Conservation (phyloP, 1,140 invertebrate species). For the Chrysoperla carnea region DNA sequence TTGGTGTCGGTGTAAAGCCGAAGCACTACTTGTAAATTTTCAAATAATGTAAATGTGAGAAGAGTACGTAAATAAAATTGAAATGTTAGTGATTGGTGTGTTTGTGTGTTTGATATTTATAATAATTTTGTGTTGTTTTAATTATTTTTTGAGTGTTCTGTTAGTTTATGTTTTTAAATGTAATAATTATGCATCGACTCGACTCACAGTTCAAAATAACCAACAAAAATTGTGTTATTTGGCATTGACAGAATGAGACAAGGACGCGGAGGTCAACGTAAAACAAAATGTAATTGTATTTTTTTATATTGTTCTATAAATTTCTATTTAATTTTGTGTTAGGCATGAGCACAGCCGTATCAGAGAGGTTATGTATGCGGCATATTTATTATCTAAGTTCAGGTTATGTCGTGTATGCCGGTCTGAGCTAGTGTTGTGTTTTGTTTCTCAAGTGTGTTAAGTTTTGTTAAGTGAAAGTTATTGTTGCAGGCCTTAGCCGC, state of each 20-base stretch:
- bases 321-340: background rate
- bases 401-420: background rate
- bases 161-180: constrained; percentile 11
- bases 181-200: constrained; percentile 9
- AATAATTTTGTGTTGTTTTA: constrained; percentile 1
- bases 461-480: constrained; percentile 3
- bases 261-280: constrained; percentile 28
- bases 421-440: background rate
- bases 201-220: constrained; percentile 15
- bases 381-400: background rate
- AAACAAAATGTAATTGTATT: constrained; percentile 27
- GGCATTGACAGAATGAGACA: constrained; percentile 27
- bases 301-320: constrained; percentile 1
- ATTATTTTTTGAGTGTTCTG: constrained; percentile 4
- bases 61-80: constrained; percentile 7
- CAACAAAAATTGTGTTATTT: constrained; percentile 15
- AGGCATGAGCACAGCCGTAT: constrained; percentile 1
- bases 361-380: constrained; percentile 3
- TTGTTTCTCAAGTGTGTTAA: background rate
- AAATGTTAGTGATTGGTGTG: constrained; percentile 8
- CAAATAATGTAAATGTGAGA: constrained; percentile 10
- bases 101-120: constrained; percentile 5
- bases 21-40: too few relatives aligned
- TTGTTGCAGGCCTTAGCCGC: constrained; percentile 40
- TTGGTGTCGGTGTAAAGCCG: too few relatives aligned